Base-by-base conservation (phyloP, 2,113 vertebrate genomes). In the Pseudorhombus dupliciocellatus region DNA sequence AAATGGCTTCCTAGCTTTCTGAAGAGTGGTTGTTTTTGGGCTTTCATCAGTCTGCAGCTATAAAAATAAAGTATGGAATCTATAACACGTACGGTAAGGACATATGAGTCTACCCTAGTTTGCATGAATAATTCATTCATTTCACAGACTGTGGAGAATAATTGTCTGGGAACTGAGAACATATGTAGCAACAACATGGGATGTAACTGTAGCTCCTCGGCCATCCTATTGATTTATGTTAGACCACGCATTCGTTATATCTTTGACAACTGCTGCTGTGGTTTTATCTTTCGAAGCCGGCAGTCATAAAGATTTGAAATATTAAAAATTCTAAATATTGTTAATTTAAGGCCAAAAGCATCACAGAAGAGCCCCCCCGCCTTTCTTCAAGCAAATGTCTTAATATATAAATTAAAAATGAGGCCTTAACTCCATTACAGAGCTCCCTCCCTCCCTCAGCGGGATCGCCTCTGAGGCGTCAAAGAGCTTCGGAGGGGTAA, bases 321-420 rank as follows among this genome's bases (percentile, higher is more conserved):
- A n/a, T n/a, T n/a, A n/a, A n/a, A 55, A 14, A 79, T 72, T 11
- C 63, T 42, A 25, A 54, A 61, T 40, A 50, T 20, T 61, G 64
- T 52, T 66, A 42, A 78, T 78, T 66, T 57, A 42, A 52, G 52
- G 59, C 59, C 54, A 61, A 70, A 76, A 52, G 42, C 54, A 67
- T 71, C 62, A 69, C 21, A 66, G 81, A 82, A 85, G 84, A 46
- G 54, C 31, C 58, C 58, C 30, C 9, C 6, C 20, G 53, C 67
- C 86, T 79, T 87, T 75, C 71, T 88, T 82, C 40, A 58, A 79
- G 85, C 53, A 88, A 90, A 91, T 79, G 85, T 84, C 83, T 84
- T 88, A 80, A 89, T 89, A 71, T 80, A 86, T 91, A 73, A 90
- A 91, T 91, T 84, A 93, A 90, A 88, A 88, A 90, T 75, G 68